phyloP scores from a whole-genome alignment of 2,113 vertebrate species.

The Cephalopterus ornatus region DNA sequence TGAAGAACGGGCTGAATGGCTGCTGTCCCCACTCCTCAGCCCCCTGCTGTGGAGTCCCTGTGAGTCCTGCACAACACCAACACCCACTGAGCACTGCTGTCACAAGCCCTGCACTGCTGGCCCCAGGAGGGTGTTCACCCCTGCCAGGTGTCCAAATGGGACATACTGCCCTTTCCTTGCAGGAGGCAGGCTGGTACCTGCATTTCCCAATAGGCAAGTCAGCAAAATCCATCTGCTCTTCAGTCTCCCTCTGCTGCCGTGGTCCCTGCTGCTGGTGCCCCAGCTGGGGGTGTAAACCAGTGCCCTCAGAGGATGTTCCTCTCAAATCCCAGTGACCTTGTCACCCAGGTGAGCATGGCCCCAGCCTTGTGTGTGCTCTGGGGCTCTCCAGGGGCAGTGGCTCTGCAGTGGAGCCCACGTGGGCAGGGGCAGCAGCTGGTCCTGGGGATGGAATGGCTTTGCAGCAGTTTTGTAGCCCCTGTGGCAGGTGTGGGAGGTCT shows the following conservation, averaged over 20 bases:
- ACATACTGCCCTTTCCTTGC: not conserved
- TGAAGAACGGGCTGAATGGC: not conserved
- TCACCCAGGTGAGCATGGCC: rapidly evolving
- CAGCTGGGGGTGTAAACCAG: not conserved
- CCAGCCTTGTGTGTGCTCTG: not conserved
- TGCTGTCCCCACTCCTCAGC: not conserved
- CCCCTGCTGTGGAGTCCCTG: rapidly evolving
- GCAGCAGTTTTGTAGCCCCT: not conserved
- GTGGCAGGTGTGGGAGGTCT: not conserved
- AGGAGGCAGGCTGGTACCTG: not conserved
- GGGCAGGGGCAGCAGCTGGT: not conserved
- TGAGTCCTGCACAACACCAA: rapidly evolving
- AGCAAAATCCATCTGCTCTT: not conserved
- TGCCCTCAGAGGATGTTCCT: not conserved
- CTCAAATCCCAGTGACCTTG: not conserved
- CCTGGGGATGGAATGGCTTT: not conserved
- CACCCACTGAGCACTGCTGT: not conserved
- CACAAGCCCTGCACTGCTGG: not conserved
- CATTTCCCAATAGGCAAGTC: not conserved
- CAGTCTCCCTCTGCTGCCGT: rapidly evolving
- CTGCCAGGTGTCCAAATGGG: not conserved
- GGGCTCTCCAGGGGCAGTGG: not conserved
- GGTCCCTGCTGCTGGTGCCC: not conserved
- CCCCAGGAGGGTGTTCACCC: not conserved
- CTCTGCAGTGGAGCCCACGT: rapidly evolving